Percentiles rank a stretch among this genome's conserved stretches.
Conservation (phyloP, 2,113 vertebrate species). For the Eulacestoma nigropectus region DNA sequence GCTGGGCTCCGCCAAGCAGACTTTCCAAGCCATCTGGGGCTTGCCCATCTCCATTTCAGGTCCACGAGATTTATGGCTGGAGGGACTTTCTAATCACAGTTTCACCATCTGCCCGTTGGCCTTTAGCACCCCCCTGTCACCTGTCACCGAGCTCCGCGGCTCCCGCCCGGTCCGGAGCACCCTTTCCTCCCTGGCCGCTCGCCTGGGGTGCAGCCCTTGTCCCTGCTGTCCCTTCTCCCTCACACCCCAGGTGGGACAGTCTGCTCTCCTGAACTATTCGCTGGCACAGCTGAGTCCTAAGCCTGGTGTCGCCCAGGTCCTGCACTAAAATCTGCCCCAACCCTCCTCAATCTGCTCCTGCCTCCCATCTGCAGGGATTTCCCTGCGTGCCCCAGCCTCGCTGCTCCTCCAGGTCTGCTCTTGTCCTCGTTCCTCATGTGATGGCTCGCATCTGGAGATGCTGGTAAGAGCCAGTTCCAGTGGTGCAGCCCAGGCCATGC, state of each 20-base stretch:
- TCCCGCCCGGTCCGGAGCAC: background rate
- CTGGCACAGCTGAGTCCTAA: background rate
- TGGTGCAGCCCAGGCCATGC: background rate
- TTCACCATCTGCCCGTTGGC: slow-evolving; percentile 54
- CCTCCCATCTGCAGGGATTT: fast-evolving
- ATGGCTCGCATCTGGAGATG: fast-evolving
- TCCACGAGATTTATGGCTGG: slow-evolving; percentile 31
- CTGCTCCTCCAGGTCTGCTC: background rate
- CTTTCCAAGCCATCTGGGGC: slow-evolving; percentile 47
- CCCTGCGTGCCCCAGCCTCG: fast-evolving
- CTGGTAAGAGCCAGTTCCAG: background rate
- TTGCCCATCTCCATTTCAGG: slow-evolving; percentile 13
- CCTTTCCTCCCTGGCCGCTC: background rate
- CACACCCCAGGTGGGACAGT: fast-evolving
- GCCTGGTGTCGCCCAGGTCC: background rate
- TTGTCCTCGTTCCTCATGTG: background rate
- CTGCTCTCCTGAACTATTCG: background rate
- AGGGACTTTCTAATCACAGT: slow-evolving; percentile 56
- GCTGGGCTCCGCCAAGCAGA: background rate
- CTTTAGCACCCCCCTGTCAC: slow-evolving; percentile 37
- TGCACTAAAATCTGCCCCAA: background rate
- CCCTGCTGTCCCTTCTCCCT: background rate
- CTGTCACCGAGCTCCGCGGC: background rate
- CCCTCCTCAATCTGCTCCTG: background rate
- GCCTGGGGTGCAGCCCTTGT: background rate